These are phyloP conservation scores for Probosciger aterrimus DNA, from an alignment of 2,113 vertebrate genomes.

Conservation along the genomic window DNA sequence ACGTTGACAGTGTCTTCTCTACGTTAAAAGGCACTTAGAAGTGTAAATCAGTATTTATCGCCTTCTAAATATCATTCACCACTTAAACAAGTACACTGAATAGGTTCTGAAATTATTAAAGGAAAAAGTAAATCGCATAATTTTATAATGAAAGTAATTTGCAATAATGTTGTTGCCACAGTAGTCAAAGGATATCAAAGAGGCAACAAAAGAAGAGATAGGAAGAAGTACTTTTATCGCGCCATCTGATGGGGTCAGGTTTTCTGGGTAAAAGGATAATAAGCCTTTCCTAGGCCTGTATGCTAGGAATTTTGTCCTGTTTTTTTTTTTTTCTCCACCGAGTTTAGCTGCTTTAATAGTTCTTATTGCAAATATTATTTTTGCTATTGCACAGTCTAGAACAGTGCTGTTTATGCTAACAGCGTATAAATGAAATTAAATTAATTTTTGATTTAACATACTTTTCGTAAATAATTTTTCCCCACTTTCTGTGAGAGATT, in stretches of 20 bases:
- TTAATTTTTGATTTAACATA: neutral
- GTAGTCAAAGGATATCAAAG: neutral
- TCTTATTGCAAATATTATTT: neutral
- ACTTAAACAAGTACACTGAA: neutral
- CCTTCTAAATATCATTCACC: neutral
- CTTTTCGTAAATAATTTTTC: neutral
- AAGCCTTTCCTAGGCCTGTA: neutral
- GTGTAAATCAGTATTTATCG: slow-evolving; percentile 33
- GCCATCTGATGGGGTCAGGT: neutral
- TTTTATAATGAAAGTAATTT: slow-evolving; percentile 4
- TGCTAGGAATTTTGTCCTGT: neutral
- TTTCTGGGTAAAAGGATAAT: neutral
- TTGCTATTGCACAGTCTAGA: neutral
- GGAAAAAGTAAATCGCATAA: neutral
- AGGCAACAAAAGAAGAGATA: neutral
- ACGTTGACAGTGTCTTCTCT: neutral
- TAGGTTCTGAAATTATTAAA: neutral
- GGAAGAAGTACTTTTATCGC: neutral
- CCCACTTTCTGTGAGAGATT: neutral
- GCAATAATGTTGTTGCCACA: neutral
- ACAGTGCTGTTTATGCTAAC: neutral
- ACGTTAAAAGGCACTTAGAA: slow-evolving; percentile 17
- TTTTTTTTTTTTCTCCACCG: neutral
- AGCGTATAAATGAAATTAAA: neutral
- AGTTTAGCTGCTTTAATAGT: neutral